These are phyloP conservation scores for Sceloporus tristichus DNA, from an alignment of 2,113 vertebrate genomes.

Conservation along the genomic window DNA sequence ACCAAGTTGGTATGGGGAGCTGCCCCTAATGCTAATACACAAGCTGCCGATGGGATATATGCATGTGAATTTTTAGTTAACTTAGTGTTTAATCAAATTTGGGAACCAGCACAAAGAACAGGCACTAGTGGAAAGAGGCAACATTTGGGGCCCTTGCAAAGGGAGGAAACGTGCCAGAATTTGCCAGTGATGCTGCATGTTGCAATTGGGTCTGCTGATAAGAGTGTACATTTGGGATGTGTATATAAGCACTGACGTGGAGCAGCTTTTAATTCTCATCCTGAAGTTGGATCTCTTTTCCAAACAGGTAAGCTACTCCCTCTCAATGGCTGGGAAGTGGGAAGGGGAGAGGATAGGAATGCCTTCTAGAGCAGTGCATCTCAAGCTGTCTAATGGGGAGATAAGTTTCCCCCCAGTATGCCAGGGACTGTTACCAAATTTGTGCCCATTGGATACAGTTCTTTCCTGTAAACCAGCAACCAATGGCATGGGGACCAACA, in stretches of 20 bases:
- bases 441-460: too few relatives aligned
- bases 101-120: not conserved
- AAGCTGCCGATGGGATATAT: not conserved
- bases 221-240: not conserved
- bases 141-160: not conserved
- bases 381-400: too few relatives aligned
- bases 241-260: not conserved
- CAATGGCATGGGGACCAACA: too few relatives aligned
- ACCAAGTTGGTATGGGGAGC: too few relatives aligned
- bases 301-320: slow-evolving; percentile 7
- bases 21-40: too few relatives aligned
- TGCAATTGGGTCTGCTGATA: slow-evolving; percentile 16
- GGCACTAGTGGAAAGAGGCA: not conserved
- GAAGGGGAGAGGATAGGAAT: not conserved
- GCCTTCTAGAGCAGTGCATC: not conserved
- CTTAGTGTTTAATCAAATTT: not conserved
- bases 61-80: not conserved
- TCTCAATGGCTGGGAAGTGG: not conserved
- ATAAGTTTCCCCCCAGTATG: too few relatives aligned
- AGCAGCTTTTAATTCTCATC: not conserved
- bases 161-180: not conserved
- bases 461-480: too few relatives aligned
- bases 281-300: not conserved
- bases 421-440: too few relatives aligned
- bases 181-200: not conserved